A percentile compares a stretch with the other conserved stretches of the same genome.
phyloP scores from a whole-genome alignment of 1,140 invertebrate genomes.

The Anastrepha ludens region DNA sequence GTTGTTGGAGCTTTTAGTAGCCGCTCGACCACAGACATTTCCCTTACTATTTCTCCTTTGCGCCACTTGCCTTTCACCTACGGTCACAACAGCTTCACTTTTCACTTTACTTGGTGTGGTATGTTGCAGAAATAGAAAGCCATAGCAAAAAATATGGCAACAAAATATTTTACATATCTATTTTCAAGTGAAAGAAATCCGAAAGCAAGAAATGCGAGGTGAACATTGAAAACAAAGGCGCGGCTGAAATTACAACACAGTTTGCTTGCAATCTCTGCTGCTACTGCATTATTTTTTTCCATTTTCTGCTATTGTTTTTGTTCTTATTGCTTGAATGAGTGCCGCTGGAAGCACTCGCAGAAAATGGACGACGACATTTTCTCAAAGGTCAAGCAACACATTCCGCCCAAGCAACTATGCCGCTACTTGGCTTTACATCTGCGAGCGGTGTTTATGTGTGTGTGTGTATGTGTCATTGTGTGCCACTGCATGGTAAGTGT shows the following conservation, averaged over 20 bases:
- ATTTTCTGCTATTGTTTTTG: background rate
- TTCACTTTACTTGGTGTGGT: background rate
- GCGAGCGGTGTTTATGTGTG: background rate
- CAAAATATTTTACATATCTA: slow-evolving; percentile 32
- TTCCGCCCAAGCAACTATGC: slow-evolving; percentile 32
- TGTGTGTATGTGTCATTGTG: background rate
- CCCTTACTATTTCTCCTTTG: too few species aligned
- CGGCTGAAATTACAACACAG: slow-evolving; percentile 3
- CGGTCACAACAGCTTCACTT: background rate
- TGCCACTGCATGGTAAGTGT: background rate
- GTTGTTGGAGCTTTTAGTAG: slow-evolving; percentile 24
- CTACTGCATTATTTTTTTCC: background rate
- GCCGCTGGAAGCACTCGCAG: background rate
- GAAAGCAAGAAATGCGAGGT: background rate
- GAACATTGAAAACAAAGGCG: background rate
- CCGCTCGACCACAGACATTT: background rate
- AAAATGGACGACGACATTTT: slow-evolving; percentile 26
- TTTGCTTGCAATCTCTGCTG: background rate
- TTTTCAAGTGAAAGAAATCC: background rate
- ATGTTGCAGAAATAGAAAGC: slow-evolving; percentile 7
- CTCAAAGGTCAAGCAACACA: slow-evolving; percentile 41
- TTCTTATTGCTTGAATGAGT: background rate
- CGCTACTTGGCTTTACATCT: background rate
- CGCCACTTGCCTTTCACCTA: background rate
- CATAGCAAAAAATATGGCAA: background rate